These are phyloP conservation scores for Drosophila acutilabella DNA, from an alignment of 2,888 invertebrate species.

Conservation along the genomic window DNA sequence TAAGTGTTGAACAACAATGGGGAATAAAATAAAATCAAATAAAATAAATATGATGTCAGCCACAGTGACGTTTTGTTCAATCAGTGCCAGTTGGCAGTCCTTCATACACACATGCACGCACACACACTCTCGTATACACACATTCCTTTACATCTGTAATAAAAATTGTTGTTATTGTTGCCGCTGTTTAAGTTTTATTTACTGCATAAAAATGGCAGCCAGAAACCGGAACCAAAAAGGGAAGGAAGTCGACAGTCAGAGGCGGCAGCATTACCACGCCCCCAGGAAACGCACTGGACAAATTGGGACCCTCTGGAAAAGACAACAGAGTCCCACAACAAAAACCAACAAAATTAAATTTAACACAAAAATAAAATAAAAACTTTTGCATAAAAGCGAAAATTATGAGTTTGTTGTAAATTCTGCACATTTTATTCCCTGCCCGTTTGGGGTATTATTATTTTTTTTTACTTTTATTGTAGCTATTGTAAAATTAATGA, in stretches of 20 bases:
- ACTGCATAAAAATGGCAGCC: slow-evolving; percentile 48
- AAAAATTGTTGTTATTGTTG: slow-evolving; percentile 37
- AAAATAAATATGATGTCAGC: slow-evolving; percentile 62
- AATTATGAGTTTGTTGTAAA: slow-evolving; percentile 28
- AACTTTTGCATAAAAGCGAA: slow-evolving; percentile 35
- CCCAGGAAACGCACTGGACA: slow-evolving; percentile 63
- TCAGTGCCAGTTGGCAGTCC: slow-evolving; percentile 26
- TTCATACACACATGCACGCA: neutral
- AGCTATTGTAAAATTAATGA: slow-evolving; percentile 37
- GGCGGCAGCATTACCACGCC: slow-evolving; percentile 38
- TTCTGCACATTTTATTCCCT: neutral
- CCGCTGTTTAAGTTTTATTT: slow-evolving; percentile 49
- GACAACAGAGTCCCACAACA: slow-evolving; percentile 6
- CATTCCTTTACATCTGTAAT: slow-evolving; percentile 11
- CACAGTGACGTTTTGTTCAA: slow-evolving; percentile 35
- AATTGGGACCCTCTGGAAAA: slow-evolving; percentile 55
- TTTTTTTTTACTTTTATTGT: slow-evolving; percentile 4
- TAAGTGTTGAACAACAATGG: slow-evolving; percentile 34
- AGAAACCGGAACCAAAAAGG: slow-evolving; percentile 38
- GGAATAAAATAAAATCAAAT: slow-evolving; percentile 41
- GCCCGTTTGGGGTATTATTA: neutral
- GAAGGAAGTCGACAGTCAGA: slow-evolving; percentile 70
- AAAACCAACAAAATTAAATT: slow-evolving; percentile 22
- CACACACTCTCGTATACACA: neutral
- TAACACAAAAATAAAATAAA: slow-evolving; percentile 16